Conservation (phyloP, 1,140 invertebrate genomes). For the Platorchestia sp. region DNA sequence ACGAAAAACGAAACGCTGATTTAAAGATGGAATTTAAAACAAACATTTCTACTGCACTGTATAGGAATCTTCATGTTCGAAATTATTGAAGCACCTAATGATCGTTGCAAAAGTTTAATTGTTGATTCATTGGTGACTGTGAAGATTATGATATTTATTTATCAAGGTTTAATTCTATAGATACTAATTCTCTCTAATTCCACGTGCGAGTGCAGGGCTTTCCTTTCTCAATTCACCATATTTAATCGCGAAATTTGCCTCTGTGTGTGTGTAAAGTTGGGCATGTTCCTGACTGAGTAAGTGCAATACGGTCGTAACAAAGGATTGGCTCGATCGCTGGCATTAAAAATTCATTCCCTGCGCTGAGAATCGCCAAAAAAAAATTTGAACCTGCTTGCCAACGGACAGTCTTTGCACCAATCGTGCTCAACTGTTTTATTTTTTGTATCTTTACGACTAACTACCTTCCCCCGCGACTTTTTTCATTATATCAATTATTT, state of each 20-base stretch:
- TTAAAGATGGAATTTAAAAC: neutral
- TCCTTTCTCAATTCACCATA: neutral
- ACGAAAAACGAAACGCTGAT: neutral
- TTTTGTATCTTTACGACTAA: neutral
- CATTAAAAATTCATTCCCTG: conserved; percentile 10
- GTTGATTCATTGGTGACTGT: neutral
- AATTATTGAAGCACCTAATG: neutral
- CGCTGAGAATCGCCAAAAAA: neutral
- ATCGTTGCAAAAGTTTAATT: neutral
- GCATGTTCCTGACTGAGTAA: neutral
- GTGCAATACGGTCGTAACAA: neutral
- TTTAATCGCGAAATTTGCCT: neutral
- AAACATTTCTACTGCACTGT: neutral
- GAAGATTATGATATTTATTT: neutral
- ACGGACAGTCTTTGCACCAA: neutral
- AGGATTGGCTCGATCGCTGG: neutral
- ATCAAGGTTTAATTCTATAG: neutral
- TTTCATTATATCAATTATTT: neutral
- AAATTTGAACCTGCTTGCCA: conserved; percentile 18
- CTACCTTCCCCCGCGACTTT: neutral
- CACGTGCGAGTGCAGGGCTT: neutral
- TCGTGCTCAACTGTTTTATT: neutral
- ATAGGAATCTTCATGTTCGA: neutral
- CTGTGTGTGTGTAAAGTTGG: neutral
- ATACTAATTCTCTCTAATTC: neutral